phyloP scores from a whole-genome alignment of 2,888 invertebrate species.

The Capitulum mitella region DNA sequence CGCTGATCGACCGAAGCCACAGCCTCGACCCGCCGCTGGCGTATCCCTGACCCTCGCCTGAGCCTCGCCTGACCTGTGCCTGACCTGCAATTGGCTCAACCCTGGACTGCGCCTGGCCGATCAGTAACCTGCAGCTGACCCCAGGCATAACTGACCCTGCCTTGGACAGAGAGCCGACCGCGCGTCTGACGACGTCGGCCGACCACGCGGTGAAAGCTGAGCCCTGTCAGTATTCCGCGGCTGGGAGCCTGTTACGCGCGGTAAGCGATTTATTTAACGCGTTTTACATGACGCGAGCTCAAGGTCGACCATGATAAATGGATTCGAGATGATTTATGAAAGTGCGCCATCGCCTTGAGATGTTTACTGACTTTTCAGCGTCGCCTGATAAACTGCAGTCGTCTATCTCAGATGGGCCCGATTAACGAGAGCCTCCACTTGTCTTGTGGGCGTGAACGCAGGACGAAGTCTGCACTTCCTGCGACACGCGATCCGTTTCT shows the following conservation, averaged over 20 bases:
- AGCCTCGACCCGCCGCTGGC: no score
- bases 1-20: no score
- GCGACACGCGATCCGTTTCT: not conserved
- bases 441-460: not conserved
- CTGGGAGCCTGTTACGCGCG: not conserved
- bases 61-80: no score
- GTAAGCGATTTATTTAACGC: not conserved
- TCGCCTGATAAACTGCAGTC: not conserved
- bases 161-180: no score
- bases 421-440: not conserved
- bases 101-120: no score
- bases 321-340: not conserved
- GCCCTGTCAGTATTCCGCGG: not conserved
- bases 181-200: no score
- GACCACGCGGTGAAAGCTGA: no score
- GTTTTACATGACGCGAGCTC: not conserved
- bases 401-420: not conserved
- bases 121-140: no score
- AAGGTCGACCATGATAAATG: not conserved
- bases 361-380: constrained; percentile 8
- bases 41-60: no score
- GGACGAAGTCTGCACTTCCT: no score
- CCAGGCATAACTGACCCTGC: no score
- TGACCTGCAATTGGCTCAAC: no score
- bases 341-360: not conserved